Conservation (phyloP, 2,113 vertebrate genomes). For the Ardeotis arabs region DNA sequence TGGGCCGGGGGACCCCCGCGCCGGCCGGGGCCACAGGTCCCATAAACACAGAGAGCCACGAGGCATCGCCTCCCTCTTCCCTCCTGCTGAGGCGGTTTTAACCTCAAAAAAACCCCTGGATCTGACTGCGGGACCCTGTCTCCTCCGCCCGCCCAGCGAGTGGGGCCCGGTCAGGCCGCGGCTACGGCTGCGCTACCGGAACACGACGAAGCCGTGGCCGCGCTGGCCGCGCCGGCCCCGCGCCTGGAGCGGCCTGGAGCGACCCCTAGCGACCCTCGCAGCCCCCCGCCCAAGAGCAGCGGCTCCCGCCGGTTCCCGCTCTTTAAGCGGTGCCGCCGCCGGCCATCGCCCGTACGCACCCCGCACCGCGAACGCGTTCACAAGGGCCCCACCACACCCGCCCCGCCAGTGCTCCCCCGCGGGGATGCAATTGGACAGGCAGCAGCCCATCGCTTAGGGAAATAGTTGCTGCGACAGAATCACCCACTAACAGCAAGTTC, state of each 20-base stretch:
- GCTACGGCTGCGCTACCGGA: too few species aligned
- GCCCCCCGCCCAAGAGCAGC: too few species aligned
- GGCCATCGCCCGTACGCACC: too few species aligned
- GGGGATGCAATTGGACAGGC: neutral
- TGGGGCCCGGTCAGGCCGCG: neutral
- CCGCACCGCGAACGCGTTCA: too few species aligned
- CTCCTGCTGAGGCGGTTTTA: accelerated
- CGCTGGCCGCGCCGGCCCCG: too few species aligned
- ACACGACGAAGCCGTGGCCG: too few species aligned
- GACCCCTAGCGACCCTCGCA: neutral
- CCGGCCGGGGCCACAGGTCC: neutral
- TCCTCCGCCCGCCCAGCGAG: neutral
- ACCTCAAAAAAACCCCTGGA: neutral
- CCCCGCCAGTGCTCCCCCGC: neutral
- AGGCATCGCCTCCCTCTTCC: neutral
- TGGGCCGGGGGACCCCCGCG: accelerated
- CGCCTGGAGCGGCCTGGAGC: neutral
- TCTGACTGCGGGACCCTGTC: accelerated
- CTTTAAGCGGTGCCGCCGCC: neutral
- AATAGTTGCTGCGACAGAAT: neutral
- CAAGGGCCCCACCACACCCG: accelerated
- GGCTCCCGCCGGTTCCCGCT: neutral
- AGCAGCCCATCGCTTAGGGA: neutral
- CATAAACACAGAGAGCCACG: neutral
- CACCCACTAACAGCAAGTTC: neutral